Evolutionary conservation across 1,140 invertebrate species (phyloP).

Genomic region (Pachypeltis micranthus): DNA sequence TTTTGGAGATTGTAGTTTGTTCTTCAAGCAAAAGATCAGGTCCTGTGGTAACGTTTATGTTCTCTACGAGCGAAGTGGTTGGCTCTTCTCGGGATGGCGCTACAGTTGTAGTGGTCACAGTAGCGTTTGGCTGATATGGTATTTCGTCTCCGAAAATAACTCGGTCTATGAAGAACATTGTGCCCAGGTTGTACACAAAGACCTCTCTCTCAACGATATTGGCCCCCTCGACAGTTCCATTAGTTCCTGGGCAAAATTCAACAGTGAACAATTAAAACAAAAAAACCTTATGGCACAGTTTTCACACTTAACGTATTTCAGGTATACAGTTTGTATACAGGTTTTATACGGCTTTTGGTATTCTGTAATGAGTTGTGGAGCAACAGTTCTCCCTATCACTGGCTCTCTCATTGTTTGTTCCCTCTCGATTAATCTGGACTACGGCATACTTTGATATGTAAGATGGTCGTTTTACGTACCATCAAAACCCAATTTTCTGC

Average conservation of each 20-base stretch:
- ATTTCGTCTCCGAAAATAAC: constrained; percentile 37
- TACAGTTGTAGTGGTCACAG: background rate
- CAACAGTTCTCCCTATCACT: too few relatives aligned
- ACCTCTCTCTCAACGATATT: constrained; percentile 45
- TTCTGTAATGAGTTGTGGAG: background rate
- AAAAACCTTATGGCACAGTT: too few relatives aligned
- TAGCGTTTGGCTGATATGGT: constrained; percentile 12
- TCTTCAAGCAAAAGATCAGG: background rate
- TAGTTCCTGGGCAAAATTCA: constrained; percentile 21
- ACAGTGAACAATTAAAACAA: too few relatives aligned
- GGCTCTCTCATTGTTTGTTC: too few relatives aligned
- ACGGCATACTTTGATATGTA: too few relatives aligned
- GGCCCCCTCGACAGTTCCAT: constrained; percentile 42
- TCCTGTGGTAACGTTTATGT: background rate
- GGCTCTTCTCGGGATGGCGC: background rate
- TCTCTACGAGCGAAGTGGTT: constrained; percentile 3
- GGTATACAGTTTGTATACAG: too few relatives aligned
- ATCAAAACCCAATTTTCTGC: too few relatives aligned
- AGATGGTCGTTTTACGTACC: too few relatives aligned
- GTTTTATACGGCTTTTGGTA: background rate
- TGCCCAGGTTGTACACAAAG: constrained; percentile 48
- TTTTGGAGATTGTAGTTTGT: background rate
- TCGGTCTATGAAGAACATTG: constrained; percentile 47
- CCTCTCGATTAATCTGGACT: too few relatives aligned
- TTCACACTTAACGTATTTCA: too few relatives aligned